These are phyloP conservation scores for Equus quagga DNA, from an alignment of 2,113 vertebrate genomes.

Conservation along the genomic window DNA sequence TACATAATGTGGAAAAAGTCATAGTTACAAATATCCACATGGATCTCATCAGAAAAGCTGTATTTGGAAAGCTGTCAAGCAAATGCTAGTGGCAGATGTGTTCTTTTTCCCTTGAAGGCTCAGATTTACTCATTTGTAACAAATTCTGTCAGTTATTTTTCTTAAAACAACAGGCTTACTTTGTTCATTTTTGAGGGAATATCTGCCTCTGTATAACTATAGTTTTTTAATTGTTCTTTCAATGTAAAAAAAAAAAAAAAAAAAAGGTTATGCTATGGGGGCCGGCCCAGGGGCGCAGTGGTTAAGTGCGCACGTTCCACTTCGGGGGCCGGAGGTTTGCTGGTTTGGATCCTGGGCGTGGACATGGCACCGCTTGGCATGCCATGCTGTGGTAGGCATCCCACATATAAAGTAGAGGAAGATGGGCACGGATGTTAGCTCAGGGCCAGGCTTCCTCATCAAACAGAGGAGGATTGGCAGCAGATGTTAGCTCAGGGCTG, in stretches of 20 bases:
- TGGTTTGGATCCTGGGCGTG: too few relatives aligned
- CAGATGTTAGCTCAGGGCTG: too few relatives aligned
- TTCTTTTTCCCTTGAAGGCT: neutral
- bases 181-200: neutral
- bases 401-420: too few relatives aligned
- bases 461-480: too few relatives aligned
- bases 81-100: neutral
- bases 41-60: neutral
- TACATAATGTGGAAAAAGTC: neutral
- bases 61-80: neutral
- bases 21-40: neutral
- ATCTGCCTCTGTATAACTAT: neutral
- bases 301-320: too few relatives aligned
- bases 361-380: too few relatives aligned
- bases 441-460: too few relatives aligned
- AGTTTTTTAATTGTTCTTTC: neutral
- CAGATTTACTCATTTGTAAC: neutral
- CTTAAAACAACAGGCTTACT: neutral
- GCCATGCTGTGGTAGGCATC: too few relatives aligned
- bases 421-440: too few relatives aligned
- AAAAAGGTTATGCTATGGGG: neutral
- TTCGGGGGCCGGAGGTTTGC: too few relatives aligned
- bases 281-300: too few relatives aligned
- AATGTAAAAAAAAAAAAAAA: neutral
- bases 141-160: neutral